A percentile compares a stretch with the other conserved stretches of the same genome.
Evolutionary conservation across 2,797 vertebrate species (phyloP).

Genomic region (Sarcophilus harrisii): DNA sequence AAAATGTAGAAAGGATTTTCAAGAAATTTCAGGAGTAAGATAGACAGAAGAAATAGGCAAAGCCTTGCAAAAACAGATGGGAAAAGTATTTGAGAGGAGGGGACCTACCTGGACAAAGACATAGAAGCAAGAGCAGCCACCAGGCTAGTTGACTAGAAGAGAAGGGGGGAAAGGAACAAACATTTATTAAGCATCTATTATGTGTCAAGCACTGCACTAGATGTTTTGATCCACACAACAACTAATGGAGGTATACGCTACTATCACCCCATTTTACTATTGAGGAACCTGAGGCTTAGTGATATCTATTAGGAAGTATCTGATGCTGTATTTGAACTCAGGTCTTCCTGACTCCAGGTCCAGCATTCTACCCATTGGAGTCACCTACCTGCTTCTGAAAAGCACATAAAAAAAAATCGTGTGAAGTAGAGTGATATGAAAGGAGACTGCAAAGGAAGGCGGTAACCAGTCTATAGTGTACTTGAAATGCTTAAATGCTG

Average conservation of each 20-base stretch:
- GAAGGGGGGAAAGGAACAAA: not conserved
- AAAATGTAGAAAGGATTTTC: not conserved
- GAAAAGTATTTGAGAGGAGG: not conserved
- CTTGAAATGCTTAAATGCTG: not conserved
- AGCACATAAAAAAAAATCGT: not conserved
- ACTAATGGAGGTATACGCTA: not conserved
- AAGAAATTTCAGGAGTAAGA: not conserved
- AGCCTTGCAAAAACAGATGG: not conserved
- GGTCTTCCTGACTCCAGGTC: not conserved
- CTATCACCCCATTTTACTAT: not conserved
- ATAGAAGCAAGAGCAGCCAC: not conserved
- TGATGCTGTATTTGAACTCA: not conserved
- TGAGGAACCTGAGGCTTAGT: not conserved
- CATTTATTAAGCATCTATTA: not conserved
- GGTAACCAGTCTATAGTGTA: not conserved
- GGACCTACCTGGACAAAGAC: not conserved
- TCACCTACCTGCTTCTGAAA: not conserved
- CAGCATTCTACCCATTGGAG: not conserved
- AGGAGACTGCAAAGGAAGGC: not conserved
- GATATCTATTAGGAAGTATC: not conserved
- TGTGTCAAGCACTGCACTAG: not conserved
- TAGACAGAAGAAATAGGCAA: not conserved
- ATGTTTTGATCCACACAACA: not conserved
- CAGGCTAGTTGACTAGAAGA: not conserved
- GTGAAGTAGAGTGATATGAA: not conserved